Evolutionary conservation across 2,888 invertebrate species (phyloP), one percentile per base, ranked within the genome.

Genomic region (Rhogogaster chlorosoma): DNA sequence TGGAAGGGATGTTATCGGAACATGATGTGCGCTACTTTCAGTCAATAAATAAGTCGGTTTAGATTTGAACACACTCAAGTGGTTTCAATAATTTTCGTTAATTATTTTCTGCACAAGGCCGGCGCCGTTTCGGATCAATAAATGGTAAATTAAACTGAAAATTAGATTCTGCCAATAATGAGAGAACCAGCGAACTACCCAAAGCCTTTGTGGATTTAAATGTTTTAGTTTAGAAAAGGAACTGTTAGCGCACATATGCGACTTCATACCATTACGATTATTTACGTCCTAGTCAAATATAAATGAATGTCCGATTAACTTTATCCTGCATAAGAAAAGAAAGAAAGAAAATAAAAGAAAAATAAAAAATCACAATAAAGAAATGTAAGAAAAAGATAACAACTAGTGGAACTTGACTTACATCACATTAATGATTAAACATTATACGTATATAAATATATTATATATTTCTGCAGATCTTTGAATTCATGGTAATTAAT

Each of bases 221-320:
- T n/a, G 15, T 45, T 73, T 53, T 29, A 61, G 49, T 29, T 45
- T 29, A 77, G n/a, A 49, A 12, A 53, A 45, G n/a, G n/a, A 32
- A 36, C 53, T 38, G 22, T 85, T 85, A 82, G 85, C 85, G 82
- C 85, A 85, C 85, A 85, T n/a, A n/a, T 85, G 57, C 84, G 32
- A 57, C 57, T 61, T 29, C 73, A 85, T 80, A 67, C 32, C 70
- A 38, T 64, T 84, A 84, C 36, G 36, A 82, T 85, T 85, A 83
- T 82, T 82, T 67, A 82, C 18, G 29, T 57, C 84, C 85, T 85
- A 85, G 82, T 85, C 85, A 85, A 85, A 61, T 32, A 83, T 42
- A 42, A 71, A 77, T 70, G 75, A 71, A 83, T 77, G 82, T 82
- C 73, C 26, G 49, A 85, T 36, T 80, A 70, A 78, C 26, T 32